These are phyloP conservation scores for Philonicus albiceps DNA, from an alignment of 2,888 invertebrate species.

Conservation along the genomic window DNA sequence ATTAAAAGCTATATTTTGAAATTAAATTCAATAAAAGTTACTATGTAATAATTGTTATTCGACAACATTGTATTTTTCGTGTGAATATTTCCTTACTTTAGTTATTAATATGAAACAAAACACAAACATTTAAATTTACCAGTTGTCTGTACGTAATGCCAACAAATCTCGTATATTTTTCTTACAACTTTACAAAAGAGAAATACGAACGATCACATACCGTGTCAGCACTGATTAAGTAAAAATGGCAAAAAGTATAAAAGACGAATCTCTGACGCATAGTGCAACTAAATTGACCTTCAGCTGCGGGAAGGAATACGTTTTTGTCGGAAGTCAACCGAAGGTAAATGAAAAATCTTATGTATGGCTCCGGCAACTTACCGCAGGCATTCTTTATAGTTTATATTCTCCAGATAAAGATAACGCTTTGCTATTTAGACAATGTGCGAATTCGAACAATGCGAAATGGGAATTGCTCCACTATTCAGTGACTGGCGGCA, in stretches of 20 bases:
- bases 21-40: background rate
- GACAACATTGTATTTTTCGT: too few relatives aligned
- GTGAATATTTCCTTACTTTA: background rate
- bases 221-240: background rate
- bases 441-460: background rate
- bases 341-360: background rate
- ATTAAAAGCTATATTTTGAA: background rate
- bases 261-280: background rate
- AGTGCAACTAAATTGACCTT: background rate
- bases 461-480: background rate
- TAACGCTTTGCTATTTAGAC: background rate
- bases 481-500: background rate
- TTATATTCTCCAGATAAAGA: background rate
- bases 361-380: background rate
- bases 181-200: background rate
- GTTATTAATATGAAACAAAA: background rate
- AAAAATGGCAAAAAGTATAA: background rate
- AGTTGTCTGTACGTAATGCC: background rate
- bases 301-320: background rate
- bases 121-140: background rate
- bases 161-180: background rate
- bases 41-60: too few relatives aligned
- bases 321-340: background rate
- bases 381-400: background rate
- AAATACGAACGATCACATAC: background rate